phyloP scores from a whole-genome alignment of 1,140 invertebrate genomes.

The Drosophila orosa region DNA sequence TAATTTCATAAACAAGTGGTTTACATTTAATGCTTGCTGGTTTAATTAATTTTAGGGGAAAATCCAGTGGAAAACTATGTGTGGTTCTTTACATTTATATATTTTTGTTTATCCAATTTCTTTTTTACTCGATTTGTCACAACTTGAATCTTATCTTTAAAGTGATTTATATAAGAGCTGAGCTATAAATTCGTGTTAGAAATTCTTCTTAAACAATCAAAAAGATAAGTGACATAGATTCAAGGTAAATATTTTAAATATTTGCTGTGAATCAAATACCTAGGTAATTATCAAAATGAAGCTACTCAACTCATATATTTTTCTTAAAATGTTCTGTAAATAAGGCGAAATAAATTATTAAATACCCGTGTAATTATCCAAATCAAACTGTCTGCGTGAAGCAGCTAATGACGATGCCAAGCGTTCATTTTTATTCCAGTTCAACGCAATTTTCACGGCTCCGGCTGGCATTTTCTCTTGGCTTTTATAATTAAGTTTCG shows the following conservation, averaged over 20 bases:
- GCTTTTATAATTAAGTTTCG: slow-evolving; percentile 69
- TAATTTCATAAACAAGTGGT: neutral
- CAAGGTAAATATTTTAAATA: neutral
- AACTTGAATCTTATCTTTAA: neutral
- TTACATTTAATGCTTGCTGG: neutral
- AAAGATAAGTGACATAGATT: neutral
- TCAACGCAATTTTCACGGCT: slow-evolving; percentile 11
- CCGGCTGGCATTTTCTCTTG: neutral
- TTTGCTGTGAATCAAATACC: too few relatives aligned
- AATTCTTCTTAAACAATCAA: neutral
- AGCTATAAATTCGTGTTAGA: neutral
- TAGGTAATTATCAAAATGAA: neutral
- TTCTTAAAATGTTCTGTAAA: neutral
- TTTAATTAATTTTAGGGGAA: neutral
- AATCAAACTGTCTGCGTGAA: slow-evolving; percentile 17
- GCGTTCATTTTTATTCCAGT: slow-evolving; percentile 19
- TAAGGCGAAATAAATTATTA: slow-evolving; percentile 5
- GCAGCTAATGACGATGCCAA: slow-evolving; percentile 45
- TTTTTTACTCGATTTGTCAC: neutral
- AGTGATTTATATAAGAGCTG: neutral
- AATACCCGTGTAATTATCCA: slow-evolving; percentile 12
- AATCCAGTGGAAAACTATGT: neutral
- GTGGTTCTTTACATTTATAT: neutral
- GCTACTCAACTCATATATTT: neutral
- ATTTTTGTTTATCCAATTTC: neutral